phyloP scores from a whole-genome alignment of 2,797 vertebrate genomes.

The Lindbergichthys nudifrons region DNA sequence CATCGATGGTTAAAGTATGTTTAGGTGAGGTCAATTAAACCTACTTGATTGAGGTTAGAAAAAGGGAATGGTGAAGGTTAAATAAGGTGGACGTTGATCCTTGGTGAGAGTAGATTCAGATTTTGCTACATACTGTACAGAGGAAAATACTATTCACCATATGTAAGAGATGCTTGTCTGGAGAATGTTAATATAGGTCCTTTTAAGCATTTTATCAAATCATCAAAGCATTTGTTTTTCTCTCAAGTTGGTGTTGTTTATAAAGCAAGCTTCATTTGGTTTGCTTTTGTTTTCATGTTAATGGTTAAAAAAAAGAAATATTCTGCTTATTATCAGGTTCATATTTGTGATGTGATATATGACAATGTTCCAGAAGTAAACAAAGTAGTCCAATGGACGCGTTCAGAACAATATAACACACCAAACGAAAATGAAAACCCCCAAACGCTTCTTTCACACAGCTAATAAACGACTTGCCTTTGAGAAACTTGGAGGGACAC shows the following conservation, averaged over 20 bases:
- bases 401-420: no score
- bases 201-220: neutral
- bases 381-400: no score
- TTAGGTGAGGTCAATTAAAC: slow-evolving; percentile 5
- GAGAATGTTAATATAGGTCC: neutral
- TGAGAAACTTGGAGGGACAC: slow-evolving; percentile 53
- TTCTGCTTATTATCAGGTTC: no score
- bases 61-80: neutral
- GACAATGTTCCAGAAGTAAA: no score
- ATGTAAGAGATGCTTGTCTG: neutral
- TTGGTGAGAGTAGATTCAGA: no score
- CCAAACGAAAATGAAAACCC: no score
- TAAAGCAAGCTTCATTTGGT: neutral
- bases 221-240: neutral
- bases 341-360: no score
- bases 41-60: neutral
- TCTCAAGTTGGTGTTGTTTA: neutral
- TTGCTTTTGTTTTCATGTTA: slow-evolving; percentile 1
- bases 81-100: neutral
- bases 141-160: neutral
- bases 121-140: neutral
- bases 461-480: slow-evolving; percentile 55
- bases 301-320: no score
- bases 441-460: slow-evolving; percentile 42
- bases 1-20: neutral